Percentiles rank a stretch among this genome's conserved stretches.
phyloP scores from a whole-genome alignment of 1,140 invertebrate genomes.

The Drosophila rufa region DNA sequence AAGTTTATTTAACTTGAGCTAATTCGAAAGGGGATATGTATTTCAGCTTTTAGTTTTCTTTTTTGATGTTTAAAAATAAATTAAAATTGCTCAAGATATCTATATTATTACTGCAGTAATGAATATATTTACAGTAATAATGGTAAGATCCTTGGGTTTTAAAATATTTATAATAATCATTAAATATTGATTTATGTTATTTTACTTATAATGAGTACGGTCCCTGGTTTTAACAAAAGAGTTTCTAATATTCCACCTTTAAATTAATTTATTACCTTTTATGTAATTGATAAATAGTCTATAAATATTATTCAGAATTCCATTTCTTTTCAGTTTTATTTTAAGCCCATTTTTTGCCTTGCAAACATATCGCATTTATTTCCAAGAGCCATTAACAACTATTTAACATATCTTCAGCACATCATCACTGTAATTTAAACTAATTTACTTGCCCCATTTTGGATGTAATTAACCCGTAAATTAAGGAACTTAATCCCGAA shows the following conservation, averaged over 20 bases:
- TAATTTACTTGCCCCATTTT: constrained; percentile 31
- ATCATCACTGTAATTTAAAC: constrained; percentile 13
- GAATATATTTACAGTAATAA: too few species aligned
- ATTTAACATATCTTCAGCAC: constrained; percentile 20
- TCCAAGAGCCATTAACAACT: background rate
- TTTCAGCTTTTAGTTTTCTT: background rate
- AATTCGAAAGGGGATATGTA: background rate
- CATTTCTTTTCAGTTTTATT: background rate
- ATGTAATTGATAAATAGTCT: too few species aligned
- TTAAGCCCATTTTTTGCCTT: background rate
- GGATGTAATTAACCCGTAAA: constrained; percentile 17
- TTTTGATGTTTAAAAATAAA: background rate
- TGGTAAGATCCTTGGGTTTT: too few species aligned
- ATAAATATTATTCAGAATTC: too few species aligned
- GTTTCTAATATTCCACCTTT: too few species aligned
- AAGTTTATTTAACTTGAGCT: background rate
- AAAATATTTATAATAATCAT: too few species aligned
- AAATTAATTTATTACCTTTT: too few species aligned
- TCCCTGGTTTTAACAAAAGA: too few species aligned
- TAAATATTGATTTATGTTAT: too few species aligned
- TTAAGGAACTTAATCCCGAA: constrained; percentile 17
- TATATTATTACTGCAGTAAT: too few species aligned
- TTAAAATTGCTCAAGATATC: too few species aligned
- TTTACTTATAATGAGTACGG: too few species aligned
- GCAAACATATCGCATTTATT: background rate